phyloP scores from a whole-genome alignment of 2,888 invertebrate genomes.

The Cynaeus angustus region DNA sequence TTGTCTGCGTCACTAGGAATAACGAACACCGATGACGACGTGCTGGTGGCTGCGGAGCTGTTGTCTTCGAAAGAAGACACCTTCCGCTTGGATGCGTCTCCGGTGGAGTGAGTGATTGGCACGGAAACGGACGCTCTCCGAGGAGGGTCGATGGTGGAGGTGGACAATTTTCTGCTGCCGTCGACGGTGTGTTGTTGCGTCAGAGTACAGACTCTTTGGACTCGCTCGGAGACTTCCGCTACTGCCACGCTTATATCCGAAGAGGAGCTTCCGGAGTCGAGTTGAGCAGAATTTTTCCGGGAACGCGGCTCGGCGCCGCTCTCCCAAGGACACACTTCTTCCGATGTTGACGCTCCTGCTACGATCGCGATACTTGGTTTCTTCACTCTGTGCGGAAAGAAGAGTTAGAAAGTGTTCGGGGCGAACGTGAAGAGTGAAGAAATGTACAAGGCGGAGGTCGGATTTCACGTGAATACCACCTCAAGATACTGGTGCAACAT shows the following conservation, averaged over 20 bases:
- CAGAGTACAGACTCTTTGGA: slow-evolving; percentile 78
- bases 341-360: slow-evolving; percentile 71
- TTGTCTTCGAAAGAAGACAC: slow-evolving; percentile 73
- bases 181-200: slow-evolving; percentile 82
- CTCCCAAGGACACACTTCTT: slow-evolving; percentile 78
- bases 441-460: slow-evolving; percentile 37
- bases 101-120: slow-evolving; percentile 69
- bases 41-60: slow-evolving; percentile 61
- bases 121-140: slow-evolving; percentile 71
- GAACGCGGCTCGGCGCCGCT: slow-evolving; percentile 63
- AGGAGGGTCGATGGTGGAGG: slow-evolving; percentile 64
- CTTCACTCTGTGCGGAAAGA: slow-evolving; percentile 64
- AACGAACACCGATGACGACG: slow-evolving; percentile 60
- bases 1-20: slow-evolving; percentile 68
- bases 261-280: slow-evolving; percentile 84
- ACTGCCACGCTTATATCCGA: slow-evolving; percentile 81
- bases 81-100: slow-evolving; percentile 58
- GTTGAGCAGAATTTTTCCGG: slow-evolving; percentile 79
- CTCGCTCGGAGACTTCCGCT: slow-evolving; percentile 61
- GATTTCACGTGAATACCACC: slow-evolving; percentile 32
- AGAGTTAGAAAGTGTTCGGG: slow-evolving; percentile 1
- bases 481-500: slow-evolving; percentile 54
- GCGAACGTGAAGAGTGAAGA: slow-evolving; percentile 1
- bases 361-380: slow-evolving; percentile 69
- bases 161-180: slow-evolving; percentile 72